phyloP scores from a whole-genome alignment of 2,888 invertebrate genomes.

The Agonopterix heracliana region DNA sequence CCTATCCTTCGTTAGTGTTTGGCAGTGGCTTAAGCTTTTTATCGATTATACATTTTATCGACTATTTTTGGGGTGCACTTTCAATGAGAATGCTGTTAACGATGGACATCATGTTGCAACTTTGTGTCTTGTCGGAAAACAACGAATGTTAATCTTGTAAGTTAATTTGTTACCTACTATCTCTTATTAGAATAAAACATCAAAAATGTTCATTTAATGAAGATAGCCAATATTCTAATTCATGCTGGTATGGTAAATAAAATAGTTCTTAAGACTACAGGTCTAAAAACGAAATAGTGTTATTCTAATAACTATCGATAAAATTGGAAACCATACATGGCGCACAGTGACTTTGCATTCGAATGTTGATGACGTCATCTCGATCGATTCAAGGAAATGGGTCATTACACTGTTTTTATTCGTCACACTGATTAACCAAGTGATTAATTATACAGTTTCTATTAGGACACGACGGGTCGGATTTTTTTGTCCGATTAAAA shows the following conservation, averaged over 20 bases:
- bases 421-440: conserved; percentile 74
- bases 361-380: conserved; percentile 66
- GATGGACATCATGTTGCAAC: too few relatives aligned
- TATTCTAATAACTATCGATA: conserved; percentile 33
- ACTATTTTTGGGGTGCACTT: conserved; percentile 11
- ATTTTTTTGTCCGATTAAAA: conserved; percentile 20
- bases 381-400: conserved; percentile 71
- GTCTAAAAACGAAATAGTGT: background rate
- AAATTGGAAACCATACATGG: conserved; percentile 34
- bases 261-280: too few relatives aligned
- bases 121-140: too few relatives aligned
- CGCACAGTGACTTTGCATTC: conserved; percentile 63
- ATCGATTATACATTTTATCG: conserved; percentile 39
- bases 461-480: conserved; percentile 52
- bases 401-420: conserved; percentile 75
- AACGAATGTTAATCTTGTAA: too few relatives aligned
- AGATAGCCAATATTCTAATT: too few relatives aligned
- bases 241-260: too few relatives aligned
- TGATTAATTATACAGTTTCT: conserved; percentile 73
- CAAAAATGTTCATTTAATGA: too few relatives aligned
- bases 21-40: conserved; percentile 30
- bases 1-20: conserved; percentile 58
- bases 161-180: too few relatives aligned
- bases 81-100: background rate
- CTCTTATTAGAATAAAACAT: too few relatives aligned